phyloP scores from a whole-genome alignment of 2,888 invertebrate species.

The Drosophila helvetica region DNA sequence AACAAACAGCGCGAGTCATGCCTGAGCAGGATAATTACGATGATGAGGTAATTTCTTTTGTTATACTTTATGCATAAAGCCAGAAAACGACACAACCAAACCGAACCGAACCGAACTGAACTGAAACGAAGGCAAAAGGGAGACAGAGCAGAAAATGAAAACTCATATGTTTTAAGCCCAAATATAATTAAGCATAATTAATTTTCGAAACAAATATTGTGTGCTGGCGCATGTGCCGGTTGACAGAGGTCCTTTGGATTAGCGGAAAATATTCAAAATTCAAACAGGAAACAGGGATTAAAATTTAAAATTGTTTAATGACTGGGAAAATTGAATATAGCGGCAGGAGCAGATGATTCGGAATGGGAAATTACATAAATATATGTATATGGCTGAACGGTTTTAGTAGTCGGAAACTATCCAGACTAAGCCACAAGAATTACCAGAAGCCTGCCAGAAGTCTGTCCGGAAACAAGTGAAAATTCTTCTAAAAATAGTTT shows the following conservation, averaged over 20 bases:
- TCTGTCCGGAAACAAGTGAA: not conserved
- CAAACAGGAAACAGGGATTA: constrained; percentile 14
- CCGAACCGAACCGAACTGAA: constrained; percentile 3
- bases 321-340: constrained; percentile 34
- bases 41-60: constrained; percentile 83
- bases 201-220: constrained; percentile 58
- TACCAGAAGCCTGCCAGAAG: no score
- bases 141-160: constrained; percentile 17
- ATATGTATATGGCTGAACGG: not conserved
- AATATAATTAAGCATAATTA: constrained; percentile 70
- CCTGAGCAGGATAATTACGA: constrained; percentile 84
- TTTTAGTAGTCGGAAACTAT: not conserved
- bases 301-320: constrained; percentile 37
- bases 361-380: not conserved
- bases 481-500: not conserved
- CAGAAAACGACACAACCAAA: constrained; percentile 7
- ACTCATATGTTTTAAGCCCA: constrained; percentile 48
- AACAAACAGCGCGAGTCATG: constrained; percentile 78
- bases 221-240: constrained; percentile 7
- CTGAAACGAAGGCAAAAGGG: constrained; percentile 5
- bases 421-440: not conserved
- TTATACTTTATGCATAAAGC: constrained; percentile 23
- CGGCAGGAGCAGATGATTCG: not conserved
- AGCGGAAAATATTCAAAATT: constrained; percentile 3
- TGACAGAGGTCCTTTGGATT: constrained; percentile 10